phyloP scores from a whole-genome alignment of 1,140 invertebrate species.

The Phymorhynchus buccinoides region DNA sequence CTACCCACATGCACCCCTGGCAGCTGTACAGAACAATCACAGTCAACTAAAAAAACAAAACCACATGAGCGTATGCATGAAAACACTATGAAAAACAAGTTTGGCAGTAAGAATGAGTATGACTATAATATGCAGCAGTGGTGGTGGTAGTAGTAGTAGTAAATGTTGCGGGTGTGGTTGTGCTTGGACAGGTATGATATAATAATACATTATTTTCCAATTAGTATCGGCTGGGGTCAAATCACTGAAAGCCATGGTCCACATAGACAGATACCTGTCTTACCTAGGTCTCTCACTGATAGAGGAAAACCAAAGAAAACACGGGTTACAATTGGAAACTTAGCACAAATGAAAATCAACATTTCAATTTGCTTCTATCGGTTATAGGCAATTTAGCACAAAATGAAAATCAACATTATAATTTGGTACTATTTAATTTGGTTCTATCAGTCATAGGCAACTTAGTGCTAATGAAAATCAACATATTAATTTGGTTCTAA shows the following conservation, averaged over 20 bases:
- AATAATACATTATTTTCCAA: background rate
- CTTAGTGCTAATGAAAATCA: no score
- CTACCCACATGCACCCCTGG: no score
- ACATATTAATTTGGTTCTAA: no score
- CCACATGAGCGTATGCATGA: no score
- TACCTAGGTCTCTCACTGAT: slow-evolving; percentile 46
- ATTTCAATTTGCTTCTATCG: no score
- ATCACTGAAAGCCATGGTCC: slow-evolving; percentile 9
- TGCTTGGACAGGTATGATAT: background rate
- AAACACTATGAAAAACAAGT: background rate
- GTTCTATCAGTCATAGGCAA: no score
- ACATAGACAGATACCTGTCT: slow-evolving; percentile 32
- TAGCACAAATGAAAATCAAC: no score
- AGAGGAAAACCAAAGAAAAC: background rate
- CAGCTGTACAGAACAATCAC: background rate
- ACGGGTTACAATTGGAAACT: no score
- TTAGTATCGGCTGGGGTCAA: background rate
- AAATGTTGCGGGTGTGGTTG: background rate
- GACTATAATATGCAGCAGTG: background rate
- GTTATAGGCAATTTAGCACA: no score
- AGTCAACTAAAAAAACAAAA: no score
- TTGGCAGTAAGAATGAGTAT: background rate
- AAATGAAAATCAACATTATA: no score
- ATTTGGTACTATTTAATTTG: no score
- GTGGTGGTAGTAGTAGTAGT: background rate